These are phyloP conservation scores for Anticlea derivata DNA, from an alignment of 2,888 invertebrate genomes.

Conservation along the genomic window DNA sequence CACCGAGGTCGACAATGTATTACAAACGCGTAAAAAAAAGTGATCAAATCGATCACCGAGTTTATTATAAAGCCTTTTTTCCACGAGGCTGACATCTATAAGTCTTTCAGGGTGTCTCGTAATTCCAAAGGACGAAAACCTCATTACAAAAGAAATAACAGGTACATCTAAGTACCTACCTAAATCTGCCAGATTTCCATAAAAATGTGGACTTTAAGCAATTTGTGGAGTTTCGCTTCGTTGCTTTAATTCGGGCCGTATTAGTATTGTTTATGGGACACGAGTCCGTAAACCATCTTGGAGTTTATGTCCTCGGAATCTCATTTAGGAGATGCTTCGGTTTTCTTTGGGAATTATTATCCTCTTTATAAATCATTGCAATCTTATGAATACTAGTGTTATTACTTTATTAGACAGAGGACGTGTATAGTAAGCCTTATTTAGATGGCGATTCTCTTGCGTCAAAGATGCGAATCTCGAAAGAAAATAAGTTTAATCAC, in stretches of 20 bases:
- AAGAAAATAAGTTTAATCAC: no score
- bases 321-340: background rate
- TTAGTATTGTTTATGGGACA: slow-evolving; percentile 56
- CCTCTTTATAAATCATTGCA: background rate
- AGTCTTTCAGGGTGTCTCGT: no score
- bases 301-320: slow-evolving; percentile 8
- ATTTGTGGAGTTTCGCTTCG: slow-evolving; percentile 56
- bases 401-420: no score
- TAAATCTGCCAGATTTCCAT: slow-evolving; percentile 49
- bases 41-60: no score
- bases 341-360: background rate
- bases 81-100: no score
- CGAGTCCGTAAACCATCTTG: slow-evolving; percentile 3
- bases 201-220: slow-evolving; percentile 59
- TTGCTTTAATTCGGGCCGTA: slow-evolving; percentile 56
- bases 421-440: no score
- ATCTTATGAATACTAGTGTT: no score
- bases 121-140: slow-evolving; percentile 12
- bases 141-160: slow-evolving; percentile 26
- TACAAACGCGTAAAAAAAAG: no score
- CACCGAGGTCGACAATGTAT: no score
- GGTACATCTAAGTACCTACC: slow-evolving; percentile 35
- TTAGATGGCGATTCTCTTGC: no score
- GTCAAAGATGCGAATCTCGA: no score
- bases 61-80: no score